Conservation (phyloP, 2,888 invertebrate genomes). For the Muscina levida region DNA sequence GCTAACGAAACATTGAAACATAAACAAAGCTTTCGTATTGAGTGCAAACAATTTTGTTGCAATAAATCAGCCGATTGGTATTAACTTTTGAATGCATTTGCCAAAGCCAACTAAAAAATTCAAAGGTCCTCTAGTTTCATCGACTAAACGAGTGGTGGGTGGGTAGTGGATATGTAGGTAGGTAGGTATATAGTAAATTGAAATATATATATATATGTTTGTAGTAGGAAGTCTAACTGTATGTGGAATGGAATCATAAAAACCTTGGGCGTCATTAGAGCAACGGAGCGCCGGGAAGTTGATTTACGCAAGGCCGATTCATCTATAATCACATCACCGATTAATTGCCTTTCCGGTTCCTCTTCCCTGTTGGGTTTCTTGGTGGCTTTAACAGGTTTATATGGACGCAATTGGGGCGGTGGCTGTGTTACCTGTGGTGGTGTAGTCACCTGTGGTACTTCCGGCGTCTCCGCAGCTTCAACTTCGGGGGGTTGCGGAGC, state of each 20-base stretch:
- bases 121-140: constrained; percentile 46
- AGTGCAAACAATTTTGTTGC: constrained; percentile 58
- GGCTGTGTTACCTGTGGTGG: constrained; percentile 48
- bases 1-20: constrained; percentile 24
- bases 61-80: constrained; percentile 56
- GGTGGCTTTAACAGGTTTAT: constrained; percentile 43
- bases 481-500: constrained; percentile 25
- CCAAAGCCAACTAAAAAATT: constrained; percentile 63
- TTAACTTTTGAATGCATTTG: constrained; percentile 50
- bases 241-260: constrained; percentile 68
- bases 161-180: too few relatives aligned
- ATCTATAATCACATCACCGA: constrained; percentile 73
- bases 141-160: neutral
- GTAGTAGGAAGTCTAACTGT: constrained; percentile 46
- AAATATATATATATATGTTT: neutral
- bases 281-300: constrained; percentile 67
- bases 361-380: constrained; percentile 61
- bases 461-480: constrained; percentile 32
- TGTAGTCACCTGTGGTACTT: constrained; percentile 30
- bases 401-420: constrained; percentile 57
- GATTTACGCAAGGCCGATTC: constrained; percentile 74
- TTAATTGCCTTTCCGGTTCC: constrained; percentile 63
- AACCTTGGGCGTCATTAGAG: constrained; percentile 77
- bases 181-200: neutral
- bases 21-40: constrained; percentile 36